Base-by-base conservation (phyloP, 92 coral and sea anemone species). In the Palythoa grandiflora region DNA sequence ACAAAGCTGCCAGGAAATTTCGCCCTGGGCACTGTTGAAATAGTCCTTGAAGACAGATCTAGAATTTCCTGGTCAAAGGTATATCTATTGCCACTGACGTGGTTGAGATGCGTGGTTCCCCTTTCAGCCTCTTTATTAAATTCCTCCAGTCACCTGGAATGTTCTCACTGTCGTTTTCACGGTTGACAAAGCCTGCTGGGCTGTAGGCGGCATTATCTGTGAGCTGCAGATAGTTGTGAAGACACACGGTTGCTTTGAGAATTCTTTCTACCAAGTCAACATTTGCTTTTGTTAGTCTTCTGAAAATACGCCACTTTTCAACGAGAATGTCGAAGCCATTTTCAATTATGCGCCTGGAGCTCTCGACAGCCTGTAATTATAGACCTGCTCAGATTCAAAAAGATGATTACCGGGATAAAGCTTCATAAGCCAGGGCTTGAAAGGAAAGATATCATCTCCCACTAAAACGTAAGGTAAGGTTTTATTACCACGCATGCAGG, bases 61-160 rank as follows among this genome's bases (percentile, higher is more conserved):
- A n/a, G 68, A 70, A 19, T 40, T 78, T 53, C 86, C 68, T 28
- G 88, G 73, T 85, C 88, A 85, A 85, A 85, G 38, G 81, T 71
- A 11, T 71, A 84, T 44, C 81, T 71, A 39, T 86, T 86, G 9
- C 89, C 89, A 14, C 83, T 77, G 11, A 75, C 77, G 40, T 55
- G 83, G 84, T 71, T 68, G 12, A 40, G 48, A 60, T 59, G 71
- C 39, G 71, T 57, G 75, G 83, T 59, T 60, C 83, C 83, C 28
- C 88, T 55, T 38, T 16, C 71, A 53, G 88, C 89, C 36, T 71
- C 38, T 39, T 73, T 48, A 84, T 71, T 60, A 74, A 87, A 38
- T 75, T 76, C 66, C 93, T 88, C 89, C 91, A 88, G 70, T 88
- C 91, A 57, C 94, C 91, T 50, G 78, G 85, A 77, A 76, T 88